Conservation (phyloP, 2,888 invertebrate species). For the Camptogramma bilineatum region DNA sequence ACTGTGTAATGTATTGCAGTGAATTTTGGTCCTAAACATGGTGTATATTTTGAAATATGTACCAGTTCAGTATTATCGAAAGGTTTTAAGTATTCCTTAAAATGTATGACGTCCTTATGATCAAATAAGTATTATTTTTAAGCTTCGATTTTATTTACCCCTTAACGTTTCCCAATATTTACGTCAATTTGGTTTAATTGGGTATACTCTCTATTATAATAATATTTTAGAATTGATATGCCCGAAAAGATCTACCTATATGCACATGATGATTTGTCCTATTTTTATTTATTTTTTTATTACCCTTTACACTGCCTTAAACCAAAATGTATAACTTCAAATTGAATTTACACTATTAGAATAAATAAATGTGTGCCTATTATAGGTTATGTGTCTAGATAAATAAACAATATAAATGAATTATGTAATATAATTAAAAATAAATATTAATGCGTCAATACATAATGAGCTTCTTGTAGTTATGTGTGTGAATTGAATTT, state of each 20-base stretch:
- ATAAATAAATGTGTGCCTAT: conserved; percentile 77
- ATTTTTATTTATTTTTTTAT: neutral
- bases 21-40: conserved; percentile 34
- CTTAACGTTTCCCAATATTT: neutral
- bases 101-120: conserved; percentile 27
- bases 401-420: conserved; percentile 62
- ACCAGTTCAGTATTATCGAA: conserved; percentile 37
- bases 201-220: neutral
- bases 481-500: conserved; percentile 49
- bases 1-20: conserved; percentile 17
- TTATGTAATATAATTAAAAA: conserved; percentile 61
- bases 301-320: conserved; percentile 31
- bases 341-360: conserved; percentile 35
- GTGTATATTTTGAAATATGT: conserved; percentile 29
- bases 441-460: conserved; percentile 62
- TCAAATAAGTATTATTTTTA: conserved; percentile 14
- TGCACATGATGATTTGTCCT: neutral
- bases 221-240: neutral
- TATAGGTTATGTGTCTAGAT: conserved; percentile 72
- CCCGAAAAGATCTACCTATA: neutral
- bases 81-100: conserved; percentile 22
- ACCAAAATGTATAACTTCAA: conserved; percentile 29
- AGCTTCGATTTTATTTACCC: conserved; percentile 6
- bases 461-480: conserved; percentile 73
- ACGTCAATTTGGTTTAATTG: neutral